These are phyloP conservation scores for Apostichopus leukothele DNA, from an alignment of 53 echinoderm and acorn worm genomes.

Conservation along the genomic window DNA sequence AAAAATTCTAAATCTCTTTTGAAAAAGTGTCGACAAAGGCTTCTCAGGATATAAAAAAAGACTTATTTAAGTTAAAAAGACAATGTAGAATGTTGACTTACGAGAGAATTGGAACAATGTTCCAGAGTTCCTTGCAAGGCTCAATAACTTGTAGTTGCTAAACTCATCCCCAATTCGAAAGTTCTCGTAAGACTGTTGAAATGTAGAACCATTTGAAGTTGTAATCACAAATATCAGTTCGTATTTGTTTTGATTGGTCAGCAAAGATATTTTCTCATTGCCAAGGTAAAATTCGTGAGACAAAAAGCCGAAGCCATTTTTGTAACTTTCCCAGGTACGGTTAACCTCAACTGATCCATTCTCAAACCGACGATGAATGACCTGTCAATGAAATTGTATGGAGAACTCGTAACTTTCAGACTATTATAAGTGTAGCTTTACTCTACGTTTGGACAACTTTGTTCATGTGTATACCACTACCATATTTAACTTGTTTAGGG, in stretches of 20 bases:
- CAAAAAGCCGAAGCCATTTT: not conserved
- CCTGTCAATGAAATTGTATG: too few species aligned
- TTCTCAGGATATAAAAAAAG: too few species aligned
- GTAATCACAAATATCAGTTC: not conserved
- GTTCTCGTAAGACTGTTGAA: not conserved
- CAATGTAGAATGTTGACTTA: too few species aligned
- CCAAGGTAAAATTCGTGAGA: not conserved
- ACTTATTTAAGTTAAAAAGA: too few species aligned
- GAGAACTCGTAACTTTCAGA: too few species aligned
- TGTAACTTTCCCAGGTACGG: not conserved
- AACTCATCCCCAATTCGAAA: not conserved
- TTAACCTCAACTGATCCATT: not conserved
- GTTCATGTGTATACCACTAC: too few species aligned
- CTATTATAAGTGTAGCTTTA: too few species aligned
- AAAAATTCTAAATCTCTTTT: too few species aligned
- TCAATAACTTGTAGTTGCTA: not conserved
- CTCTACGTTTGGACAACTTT: too few species aligned
- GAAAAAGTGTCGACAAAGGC: too few species aligned
- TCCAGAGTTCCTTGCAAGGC: not conserved
- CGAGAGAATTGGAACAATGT: too few species aligned
- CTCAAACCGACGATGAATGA: not conserved
- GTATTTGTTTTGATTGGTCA: not conserved
- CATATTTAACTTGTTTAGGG: too few species aligned
- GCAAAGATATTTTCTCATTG: not conserved
- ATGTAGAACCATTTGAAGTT: not conserved